Conservation (phyloP, 2,888 invertebrate genomes). For the Amphimallon solstitiale region DNA sequence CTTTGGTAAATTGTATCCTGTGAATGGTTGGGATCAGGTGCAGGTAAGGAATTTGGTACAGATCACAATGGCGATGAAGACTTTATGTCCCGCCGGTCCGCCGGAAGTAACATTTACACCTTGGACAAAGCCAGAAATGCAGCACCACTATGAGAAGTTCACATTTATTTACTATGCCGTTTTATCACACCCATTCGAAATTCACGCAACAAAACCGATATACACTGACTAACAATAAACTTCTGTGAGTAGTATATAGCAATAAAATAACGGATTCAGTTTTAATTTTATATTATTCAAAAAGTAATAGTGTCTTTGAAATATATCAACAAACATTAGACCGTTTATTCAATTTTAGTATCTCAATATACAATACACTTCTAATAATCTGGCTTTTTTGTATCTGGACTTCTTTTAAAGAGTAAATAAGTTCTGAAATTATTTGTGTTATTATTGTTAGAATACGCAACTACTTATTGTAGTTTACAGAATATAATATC, state of each 20-base stretch:
- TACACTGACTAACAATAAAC: conserved; percentile 14
- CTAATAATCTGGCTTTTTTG: no score
- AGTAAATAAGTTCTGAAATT: no score
- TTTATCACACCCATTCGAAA: conserved; percentile 25
- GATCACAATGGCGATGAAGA: conserved; percentile 17
- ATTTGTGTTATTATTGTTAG: no score
- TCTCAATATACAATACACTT: no score
- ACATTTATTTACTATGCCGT: conserved; percentile 31
- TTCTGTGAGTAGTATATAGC: neutral
- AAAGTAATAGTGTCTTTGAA: no score
- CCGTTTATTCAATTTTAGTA: no score
- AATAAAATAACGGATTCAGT: neutral
- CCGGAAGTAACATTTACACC: conserved; percentile 39
- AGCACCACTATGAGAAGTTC: conserved; percentile 36
- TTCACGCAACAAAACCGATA: conserved; percentile 23
- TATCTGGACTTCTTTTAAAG: no score
- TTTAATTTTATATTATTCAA: no score
- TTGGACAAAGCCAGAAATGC: conserved; percentile 39
- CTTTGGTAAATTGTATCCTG: neutral
- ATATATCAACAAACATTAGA: no score
- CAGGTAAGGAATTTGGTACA: conserved; percentile 27
- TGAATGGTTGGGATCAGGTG: conserved; percentile 35
- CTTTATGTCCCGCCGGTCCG: conserved; percentile 25
- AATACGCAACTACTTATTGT: no score
- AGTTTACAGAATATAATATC: no score